A percentile compares a stretch with the other conserved stretches of the same genome.
Evolutionary conservation across 2,888 invertebrate species (phyloP).

Genomic region (Morpho helenor): DNA sequence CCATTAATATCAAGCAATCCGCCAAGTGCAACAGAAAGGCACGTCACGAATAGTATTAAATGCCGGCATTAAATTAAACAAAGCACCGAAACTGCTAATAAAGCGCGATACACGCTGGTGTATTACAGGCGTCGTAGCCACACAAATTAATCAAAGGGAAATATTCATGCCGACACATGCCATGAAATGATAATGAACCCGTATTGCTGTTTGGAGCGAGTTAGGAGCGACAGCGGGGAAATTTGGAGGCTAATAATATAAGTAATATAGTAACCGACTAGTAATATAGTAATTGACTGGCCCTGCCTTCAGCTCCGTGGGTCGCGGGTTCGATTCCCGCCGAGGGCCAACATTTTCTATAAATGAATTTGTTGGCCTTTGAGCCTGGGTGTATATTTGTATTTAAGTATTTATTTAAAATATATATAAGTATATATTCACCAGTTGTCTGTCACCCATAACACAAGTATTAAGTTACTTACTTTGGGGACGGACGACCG

Average conservation of each 20-base stretch:
- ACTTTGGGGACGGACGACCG: too few species aligned
- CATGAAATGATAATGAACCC: constrained; percentile 74
- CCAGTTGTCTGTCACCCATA: too few species aligned
- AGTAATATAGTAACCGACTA: too few species aligned
- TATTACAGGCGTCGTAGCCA: constrained; percentile 29
- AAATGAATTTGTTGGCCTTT: too few species aligned
- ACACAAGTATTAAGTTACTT: too few species aligned
- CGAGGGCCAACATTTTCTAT: too few species aligned
- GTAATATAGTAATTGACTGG: too few species aligned
- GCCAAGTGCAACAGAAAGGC: constrained; percentile 12
- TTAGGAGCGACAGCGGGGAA: constrained; percentile 27
- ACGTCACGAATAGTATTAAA: constrained; percentile 20
- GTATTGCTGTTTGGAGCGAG: constrained; percentile 39
- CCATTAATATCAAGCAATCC: constrained; percentile 11
- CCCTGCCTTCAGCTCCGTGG: too few species aligned
- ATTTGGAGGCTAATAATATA: not conserved
- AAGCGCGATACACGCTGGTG: constrained; percentile 33
- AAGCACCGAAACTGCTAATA: constrained; percentile 53
- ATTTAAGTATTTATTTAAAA: too few species aligned
- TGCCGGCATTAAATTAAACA: constrained; percentile 31
- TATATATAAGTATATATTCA: too few species aligned
- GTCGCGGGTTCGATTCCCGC: too few species aligned
- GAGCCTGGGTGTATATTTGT: too few species aligned
- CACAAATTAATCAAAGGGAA: constrained; percentile 75
- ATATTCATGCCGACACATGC: constrained; percentile 76